A percentile compares a stretch with the other conserved stretches of the same genome.
phyloP scores from a whole-genome alignment of 1,140 invertebrate genomes.

The Spodoptera frugiperda region DNA sequence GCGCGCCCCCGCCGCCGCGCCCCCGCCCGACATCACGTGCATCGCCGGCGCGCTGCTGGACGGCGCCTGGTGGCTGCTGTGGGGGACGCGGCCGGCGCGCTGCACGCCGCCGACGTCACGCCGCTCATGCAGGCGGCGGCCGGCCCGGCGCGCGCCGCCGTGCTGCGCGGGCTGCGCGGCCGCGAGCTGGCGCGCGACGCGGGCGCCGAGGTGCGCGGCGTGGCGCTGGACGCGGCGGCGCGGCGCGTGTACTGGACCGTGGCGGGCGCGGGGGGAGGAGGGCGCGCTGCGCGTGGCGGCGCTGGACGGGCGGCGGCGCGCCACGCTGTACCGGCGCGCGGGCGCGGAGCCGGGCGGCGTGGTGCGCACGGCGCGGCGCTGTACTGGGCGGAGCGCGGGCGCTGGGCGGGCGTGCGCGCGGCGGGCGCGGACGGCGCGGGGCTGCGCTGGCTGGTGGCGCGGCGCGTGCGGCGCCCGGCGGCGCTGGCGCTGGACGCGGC shows the following conservation, averaged over 20 bases:
- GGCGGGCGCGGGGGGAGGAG: conserved; percentile 62
- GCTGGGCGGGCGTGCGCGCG: conserved; percentile 55
- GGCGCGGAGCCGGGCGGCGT: conserved; percentile 67
- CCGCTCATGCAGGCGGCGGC: conserved; percentile 51
- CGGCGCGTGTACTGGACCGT: conserved; percentile 91
- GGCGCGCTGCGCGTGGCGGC: conserved; percentile 54
- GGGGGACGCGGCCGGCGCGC: background rate
- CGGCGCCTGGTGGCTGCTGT: conserved; percentile 14
- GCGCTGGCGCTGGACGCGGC: conserved; percentile 91
- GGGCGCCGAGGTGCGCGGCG: background rate
- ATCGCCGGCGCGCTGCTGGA: conserved; percentile 56
- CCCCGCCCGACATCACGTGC: background rate
- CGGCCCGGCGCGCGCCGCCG: conserved; percentile 27
- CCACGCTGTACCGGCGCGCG: conserved; percentile 56
- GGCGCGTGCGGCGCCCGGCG: conserved; percentile 86
- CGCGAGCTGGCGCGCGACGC: background rate
- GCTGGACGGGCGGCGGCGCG: conserved; percentile 65
- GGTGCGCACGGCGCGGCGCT: conserved; percentile 56
- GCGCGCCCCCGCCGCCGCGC: background rate
- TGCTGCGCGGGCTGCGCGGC: conserved; percentile 4
- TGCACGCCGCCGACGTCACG: conserved; percentile 19
- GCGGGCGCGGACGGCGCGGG: conserved; percentile 56
- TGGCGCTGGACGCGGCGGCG: conserved; percentile 22
- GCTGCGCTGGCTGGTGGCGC: conserved; percentile 51
- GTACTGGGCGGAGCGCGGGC: conserved; percentile 71